A percentile compares a stretch with the other conserved stretches of the same genome.
These are phyloP conservation scores for Bruchidius siliquastri DNA, from an alignment of 2,888 invertebrate genomes.

Conservation along the genomic window DNA sequence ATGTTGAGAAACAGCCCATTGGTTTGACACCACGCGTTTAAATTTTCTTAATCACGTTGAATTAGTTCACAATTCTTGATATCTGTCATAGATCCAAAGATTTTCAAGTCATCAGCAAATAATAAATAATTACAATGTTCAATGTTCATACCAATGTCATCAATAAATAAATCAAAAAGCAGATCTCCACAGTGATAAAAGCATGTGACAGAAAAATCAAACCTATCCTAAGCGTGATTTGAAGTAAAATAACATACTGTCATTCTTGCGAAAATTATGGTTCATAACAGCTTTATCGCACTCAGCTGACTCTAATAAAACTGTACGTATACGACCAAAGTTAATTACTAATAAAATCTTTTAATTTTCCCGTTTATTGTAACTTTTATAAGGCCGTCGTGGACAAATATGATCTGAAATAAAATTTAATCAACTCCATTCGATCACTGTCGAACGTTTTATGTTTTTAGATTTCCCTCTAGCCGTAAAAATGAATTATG, in stretches of 20 bases:
- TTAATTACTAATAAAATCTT: slow-evolving; percentile 3
- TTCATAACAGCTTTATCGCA: neutral
- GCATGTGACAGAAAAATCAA: neutral
- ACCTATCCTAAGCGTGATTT: neutral
- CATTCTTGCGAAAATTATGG: neutral
- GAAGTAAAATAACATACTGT: neutral
- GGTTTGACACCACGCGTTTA: no score
- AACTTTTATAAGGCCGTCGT: slow-evolving; percentile 1
- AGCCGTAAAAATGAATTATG: neutral
- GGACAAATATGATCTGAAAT: slow-evolving; percentile 3
- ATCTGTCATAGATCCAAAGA: no score
- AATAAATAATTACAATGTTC: no score
- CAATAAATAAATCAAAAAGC: no score
- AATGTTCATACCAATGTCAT: no score
- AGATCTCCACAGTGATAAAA: no score
- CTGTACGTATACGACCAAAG: neutral
- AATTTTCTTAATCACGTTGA: no score
- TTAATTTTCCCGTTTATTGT: slow-evolving; percentile 1
- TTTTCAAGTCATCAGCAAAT: no score
- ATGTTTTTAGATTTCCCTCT: neutral
- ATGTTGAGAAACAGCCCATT: no score
- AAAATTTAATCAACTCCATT: slow-evolving; percentile 1
- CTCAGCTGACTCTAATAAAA: neutral
- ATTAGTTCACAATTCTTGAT: no score
- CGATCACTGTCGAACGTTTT: neutral